Evolutionary conservation across 2,888 invertebrate genomes (phyloP).

Genomic region (Acrocera orbiculus): DNA sequence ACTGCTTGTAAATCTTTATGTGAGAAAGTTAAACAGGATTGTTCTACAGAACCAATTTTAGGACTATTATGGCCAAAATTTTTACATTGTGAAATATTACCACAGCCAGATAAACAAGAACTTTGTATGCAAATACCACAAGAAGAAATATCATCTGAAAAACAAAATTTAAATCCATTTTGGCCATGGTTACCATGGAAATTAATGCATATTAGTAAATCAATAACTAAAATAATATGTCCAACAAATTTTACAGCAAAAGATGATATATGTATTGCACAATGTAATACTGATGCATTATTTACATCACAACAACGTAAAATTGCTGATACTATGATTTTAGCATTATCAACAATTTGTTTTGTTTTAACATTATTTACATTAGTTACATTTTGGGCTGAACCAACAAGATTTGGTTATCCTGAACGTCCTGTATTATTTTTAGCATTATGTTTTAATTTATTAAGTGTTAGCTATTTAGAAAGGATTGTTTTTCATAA

Average conservation of each 20-base stretch:
- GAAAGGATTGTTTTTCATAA: slow-evolving; percentile 42
- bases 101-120: slow-evolving; percentile 47
- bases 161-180: slow-evolving; percentile 6
- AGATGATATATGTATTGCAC: slow-evolving; percentile 37
- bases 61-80: slow-evolving; percentile 52
- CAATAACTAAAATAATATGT: slow-evolving; percentile 29
- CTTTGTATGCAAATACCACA: slow-evolving; percentile 57
- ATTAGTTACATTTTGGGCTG: slow-evolving; percentile 72
- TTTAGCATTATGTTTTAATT: slow-evolving; percentile 71
- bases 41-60: slow-evolving; percentile 42
- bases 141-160: slow-evolving; percentile 12
- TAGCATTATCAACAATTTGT: slow-evolving; percentile 59
- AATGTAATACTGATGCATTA: slow-evolving; percentile 49
- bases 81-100: slow-evolving; percentile 63
- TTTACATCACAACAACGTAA: slow-evolving; percentile 49
- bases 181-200: slow-evolving; percentile 28
- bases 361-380: slow-evolving; percentile 69
- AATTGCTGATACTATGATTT: slow-evolving; percentile 55
- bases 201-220: slow-evolving; percentile 12
- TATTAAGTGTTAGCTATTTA: slow-evolving; percentile 57
- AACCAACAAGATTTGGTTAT: slow-evolving; percentile 75
- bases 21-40: slow-evolving; percentile 54
- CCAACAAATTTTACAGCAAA: slow-evolving; percentile 42
- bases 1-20: slow-evolving; percentile 76
- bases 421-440: slow-evolving; percentile 86